phyloP scores from a whole-genome alignment of 2,888 invertebrate genomes.

The Lithophane socia region DNA sequence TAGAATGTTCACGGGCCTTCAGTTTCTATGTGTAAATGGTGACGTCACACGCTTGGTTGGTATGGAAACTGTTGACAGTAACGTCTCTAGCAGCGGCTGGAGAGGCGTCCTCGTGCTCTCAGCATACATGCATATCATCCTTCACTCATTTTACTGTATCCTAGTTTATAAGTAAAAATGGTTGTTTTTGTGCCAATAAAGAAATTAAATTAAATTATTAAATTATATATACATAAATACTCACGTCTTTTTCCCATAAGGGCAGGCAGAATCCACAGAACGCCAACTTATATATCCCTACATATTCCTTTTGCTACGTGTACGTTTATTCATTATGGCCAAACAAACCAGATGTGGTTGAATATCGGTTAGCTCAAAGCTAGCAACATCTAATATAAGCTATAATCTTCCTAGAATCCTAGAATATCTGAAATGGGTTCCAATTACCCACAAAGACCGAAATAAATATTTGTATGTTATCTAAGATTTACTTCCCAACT shows the following conservation, averaged over 20 bases:
- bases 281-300: background rate
- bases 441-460: background rate
- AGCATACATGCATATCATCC: too few relatives aligned
- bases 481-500: background rate
- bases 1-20: background rate
- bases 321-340: background rate
- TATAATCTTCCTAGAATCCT: background rate
- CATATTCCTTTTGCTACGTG: background rate
- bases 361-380: background rate
- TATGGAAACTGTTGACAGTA: background rate
- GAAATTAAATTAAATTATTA: too few relatives aligned
- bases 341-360: too few relatives aligned
- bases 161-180: too few relatives aligned
- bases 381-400: background rate
- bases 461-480: too few relatives aligned
- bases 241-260: background rate
- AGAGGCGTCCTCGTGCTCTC: background rate
- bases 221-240: background rate
- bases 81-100: background rate
- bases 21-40: background rate
- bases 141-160: too few relatives aligned
- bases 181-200: too few relatives aligned
- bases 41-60: background rate
- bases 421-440: background rate
- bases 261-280: too few relatives aligned